Conservation (phyloP, 2,797 vertebrate genomes). For the Toxotes lorentzi region DNA sequence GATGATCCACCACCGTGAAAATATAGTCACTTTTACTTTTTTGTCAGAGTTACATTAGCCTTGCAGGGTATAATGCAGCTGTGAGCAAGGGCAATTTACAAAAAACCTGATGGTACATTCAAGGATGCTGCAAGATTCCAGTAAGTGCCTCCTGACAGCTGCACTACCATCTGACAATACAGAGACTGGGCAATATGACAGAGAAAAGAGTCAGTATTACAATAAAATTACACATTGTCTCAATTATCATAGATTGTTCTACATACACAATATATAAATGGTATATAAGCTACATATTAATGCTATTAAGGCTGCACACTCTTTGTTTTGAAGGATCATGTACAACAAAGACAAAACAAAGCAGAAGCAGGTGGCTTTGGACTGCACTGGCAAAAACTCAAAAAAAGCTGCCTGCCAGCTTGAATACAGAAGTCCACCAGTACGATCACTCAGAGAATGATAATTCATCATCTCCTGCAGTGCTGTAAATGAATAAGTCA, state of each 20-base stretch:
- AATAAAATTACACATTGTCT: neutral
- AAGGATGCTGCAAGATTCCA: constrained; percentile 1
- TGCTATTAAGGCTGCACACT: neutral
- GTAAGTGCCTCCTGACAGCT: neutral
- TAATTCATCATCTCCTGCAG: neutral
- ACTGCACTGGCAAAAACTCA: neutral
- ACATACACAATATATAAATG: no score
- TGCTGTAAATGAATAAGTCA: neutral
- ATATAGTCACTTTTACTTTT: neutral
- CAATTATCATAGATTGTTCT: neutral
- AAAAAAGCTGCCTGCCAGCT: neutral
- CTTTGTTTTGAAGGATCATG: neutral
- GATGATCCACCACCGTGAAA: neutral
- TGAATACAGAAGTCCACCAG: neutral
- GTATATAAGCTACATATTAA: neutral
- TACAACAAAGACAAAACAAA: neutral
- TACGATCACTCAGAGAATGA: neutral
- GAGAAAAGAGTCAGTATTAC: neutral
- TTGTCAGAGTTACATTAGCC: constrained; percentile 1
- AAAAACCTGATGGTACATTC: neutral
- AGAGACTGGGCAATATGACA: neutral
- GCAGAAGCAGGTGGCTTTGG: neutral
- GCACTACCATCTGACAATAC: neutral
- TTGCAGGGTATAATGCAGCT: neutral
- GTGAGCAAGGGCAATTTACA: neutral